Base-by-base conservation (phyloP, 1,140 invertebrate species). In the Lethocerus indicus region DNA sequence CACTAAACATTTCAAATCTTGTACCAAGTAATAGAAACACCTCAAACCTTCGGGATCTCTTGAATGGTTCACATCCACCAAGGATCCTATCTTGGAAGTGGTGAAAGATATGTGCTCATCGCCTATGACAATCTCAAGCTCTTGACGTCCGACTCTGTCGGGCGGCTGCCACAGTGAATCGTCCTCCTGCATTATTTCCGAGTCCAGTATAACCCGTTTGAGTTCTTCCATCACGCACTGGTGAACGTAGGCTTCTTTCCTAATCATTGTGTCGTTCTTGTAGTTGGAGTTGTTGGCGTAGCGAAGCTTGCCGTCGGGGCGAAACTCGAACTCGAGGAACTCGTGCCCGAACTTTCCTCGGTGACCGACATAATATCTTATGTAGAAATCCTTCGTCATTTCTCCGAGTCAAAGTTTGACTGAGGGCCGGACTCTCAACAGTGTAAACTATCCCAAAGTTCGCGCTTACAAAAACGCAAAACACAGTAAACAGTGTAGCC, bases 281-380 rank as follows among this genome's bases (percentile, higher is more conserved):
- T 99, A 99, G 65, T 99, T 99, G 0, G 92, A 97, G 66, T 99
- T 99, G 69, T 99, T 99, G 1, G 95, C 96, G 68, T 99, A 99
- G 20, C 95, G 73, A 20, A 99, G 67, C 67, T 98, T 98, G 44
- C 93, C 94, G 67, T 98, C 92, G 2, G 94, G 94, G 20, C 94
- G 75, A 62, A 99, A 98, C 67, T 98, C 95, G 64, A 98, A 99
- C 65, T 99, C 95, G 1, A 99, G 69, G 71, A 99, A 99, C 67
- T 99, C 95, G 60, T 97, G 95, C 2, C 94, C 94, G 67, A 98
- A 98, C 71, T 98, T 98, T 52, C 94, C 95, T 69, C 94, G 97
- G 64, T 99, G 95, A 0, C 95, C 95, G 26, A 98, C 92, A 63
- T 98, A 98, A 64, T 98, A 98, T 2, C 95, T 77, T 52, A 98